Evolutionary conservation across 2,797 vertebrate species (phyloP).

Genomic region (Gymnocypris eckloni): DNA sequence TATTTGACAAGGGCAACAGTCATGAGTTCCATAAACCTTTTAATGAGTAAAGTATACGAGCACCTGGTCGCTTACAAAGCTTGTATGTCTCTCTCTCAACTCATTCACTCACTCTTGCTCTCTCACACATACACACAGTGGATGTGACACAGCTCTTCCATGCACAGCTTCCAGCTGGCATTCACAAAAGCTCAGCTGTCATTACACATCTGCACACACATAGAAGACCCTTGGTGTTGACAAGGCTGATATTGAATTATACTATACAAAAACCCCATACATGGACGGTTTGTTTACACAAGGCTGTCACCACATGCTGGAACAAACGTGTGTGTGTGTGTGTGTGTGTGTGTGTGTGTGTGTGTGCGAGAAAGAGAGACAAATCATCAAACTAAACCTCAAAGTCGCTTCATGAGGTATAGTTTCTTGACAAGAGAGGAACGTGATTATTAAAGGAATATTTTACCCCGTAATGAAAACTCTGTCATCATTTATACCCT

Average conservation of each 20-base stretch:
- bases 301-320: constrained; percentile 38
- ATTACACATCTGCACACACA: constrained; percentile 69
- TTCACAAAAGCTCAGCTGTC: constrained; percentile 72
- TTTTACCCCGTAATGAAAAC: neutral
- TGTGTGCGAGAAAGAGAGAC: neutral
- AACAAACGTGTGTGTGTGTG: constrained; percentile 6
- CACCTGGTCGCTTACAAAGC: neutral
- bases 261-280: constrained; percentile 60
- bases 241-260: constrained; percentile 73
- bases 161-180: constrained; percentile 71
- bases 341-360: no score
- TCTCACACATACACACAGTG: constrained; percentile 49
- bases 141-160: constrained; percentile 64
- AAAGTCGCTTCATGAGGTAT: constrained; percentile 21
- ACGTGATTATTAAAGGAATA: neutral
- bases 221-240: constrained; percentile 73
- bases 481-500: neutral
- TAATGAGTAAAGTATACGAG: neutral
- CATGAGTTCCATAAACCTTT: constrained; percentile 14
- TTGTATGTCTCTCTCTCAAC: constrained; percentile 1
- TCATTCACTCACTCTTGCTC: neutral
- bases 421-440: neutral
- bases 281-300: constrained; percentile 40
- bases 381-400: constrained; percentile 24
- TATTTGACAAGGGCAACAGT: neutral